Evolutionary conservation across 2,113 vertebrate species (phyloP), one percentile per base, ranked within the genome.

Genomic region (Amphilophus citrinellus): DNA sequence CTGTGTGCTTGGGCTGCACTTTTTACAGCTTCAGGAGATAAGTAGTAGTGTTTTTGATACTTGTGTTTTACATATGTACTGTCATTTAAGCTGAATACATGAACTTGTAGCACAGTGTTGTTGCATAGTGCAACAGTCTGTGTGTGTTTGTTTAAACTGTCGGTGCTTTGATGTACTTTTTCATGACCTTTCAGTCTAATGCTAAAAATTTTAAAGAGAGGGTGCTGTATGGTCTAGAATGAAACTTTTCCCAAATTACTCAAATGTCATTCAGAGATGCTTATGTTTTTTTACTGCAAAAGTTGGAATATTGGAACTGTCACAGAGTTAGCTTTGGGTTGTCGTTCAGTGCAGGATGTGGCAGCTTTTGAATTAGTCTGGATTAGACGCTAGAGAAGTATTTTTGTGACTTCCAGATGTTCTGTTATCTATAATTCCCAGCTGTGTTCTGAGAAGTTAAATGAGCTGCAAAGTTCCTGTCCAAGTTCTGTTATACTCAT

Each of bases 381-480:
- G 87, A 92, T 91, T 89, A 92, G 66, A 93, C 71, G 80, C 90
- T 85, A 42, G 61, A 94, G 86, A 93, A 88, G 91, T 92, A 88
- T 92, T 94, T 93, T 93, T 93, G 91, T 92, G 89, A 92, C 93
- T 95, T 93, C 94, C 95, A 95, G 94, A 95, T 94, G 93, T 94
- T 94, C 81, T 84, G 90, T 95, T 95, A 94, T 96, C 94, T 95
- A 83, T 93, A 89, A 92, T 91, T 94, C 93, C 93, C 93, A 94
- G 92, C 92, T 95, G 94, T 91, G 93, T 91, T 93, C 89, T 80
- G 84, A 93, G 89, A 94, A 79, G 84, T 94, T 91, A 91, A 94
- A 93, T 93, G 91, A 91, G 89, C 92, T 95, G 93, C 92, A 94
- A 95, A 91, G 87, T 91, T 93, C 92, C 87, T 95, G 89, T 93